Conservation (phyloP, 2,797 vertebrate species). For the Onychomys leucogaster region DNA sequence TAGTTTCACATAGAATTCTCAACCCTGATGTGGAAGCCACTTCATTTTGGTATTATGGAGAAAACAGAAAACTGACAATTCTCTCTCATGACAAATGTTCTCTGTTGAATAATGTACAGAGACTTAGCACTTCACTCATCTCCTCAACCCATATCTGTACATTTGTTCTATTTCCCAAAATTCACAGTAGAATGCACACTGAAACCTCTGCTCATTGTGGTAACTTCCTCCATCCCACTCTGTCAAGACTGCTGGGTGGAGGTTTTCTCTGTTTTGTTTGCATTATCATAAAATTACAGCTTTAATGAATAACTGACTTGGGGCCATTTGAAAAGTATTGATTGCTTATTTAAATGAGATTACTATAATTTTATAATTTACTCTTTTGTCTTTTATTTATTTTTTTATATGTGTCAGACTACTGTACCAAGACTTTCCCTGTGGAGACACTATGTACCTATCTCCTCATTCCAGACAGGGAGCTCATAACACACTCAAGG, state of each 20-base stretch:
- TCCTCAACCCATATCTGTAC: neutral
- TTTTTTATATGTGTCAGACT: fast-evolving
- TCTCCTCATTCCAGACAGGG: neutral
- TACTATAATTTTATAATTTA: neutral
- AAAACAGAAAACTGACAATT: neutral
- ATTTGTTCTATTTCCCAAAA: neutral
- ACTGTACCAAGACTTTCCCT: neutral
- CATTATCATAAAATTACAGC: neutral
- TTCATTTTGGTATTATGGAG: neutral
- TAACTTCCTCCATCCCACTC: neutral
- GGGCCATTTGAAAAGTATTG: neutral
- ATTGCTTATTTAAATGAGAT: neutral
- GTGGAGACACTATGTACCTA: too few relatives aligned
- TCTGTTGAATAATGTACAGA: neutral
- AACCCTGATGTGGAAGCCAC: neutral
- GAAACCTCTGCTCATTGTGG: neutral
- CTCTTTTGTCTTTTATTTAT: neutral
- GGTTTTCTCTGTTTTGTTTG: neutral
- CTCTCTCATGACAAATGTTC: neutral
- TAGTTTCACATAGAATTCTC: neutral
- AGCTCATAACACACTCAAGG: neutral
- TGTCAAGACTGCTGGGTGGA: neutral
- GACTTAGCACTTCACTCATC: neutral
- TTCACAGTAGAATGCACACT: neutral
- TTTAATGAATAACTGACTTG: neutral